A percentile compares a stretch with the other conserved stretches of the same genome.
These are phyloP conservation scores for Aphelocoma coerulescens DNA, from an alignment of 2,113 vertebrate genomes.

Conservation along the genomic window DNA sequence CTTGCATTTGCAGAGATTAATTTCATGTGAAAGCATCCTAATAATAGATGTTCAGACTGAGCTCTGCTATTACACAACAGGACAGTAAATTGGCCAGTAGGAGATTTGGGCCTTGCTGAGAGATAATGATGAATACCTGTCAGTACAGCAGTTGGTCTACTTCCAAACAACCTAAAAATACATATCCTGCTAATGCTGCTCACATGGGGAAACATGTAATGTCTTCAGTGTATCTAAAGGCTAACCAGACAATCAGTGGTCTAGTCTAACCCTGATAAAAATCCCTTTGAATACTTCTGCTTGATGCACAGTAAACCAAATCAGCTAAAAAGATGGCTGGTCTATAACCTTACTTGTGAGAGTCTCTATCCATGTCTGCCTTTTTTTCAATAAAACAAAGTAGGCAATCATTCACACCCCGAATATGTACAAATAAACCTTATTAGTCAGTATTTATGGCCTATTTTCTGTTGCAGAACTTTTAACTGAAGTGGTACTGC, in stretches of 20 bases:
- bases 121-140: background rate
- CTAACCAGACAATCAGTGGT: background rate
- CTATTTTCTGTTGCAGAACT: background rate
- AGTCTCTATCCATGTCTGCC: background rate
- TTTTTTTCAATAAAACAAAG: background rate
- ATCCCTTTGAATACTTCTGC: background rate
- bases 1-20: conserved; percentile 5
- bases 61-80: conserved; percentile 14
- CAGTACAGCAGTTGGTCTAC: background rate
- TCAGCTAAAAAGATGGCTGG: background rate
- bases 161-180: background rate
- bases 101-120: conserved; percentile 3
- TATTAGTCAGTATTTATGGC: background rate
- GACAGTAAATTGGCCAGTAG: conserved; percentile 1
- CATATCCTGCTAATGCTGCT: background rate
- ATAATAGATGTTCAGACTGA: background rate
- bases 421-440: background rate
- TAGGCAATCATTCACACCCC: background rate
- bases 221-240: background rate
- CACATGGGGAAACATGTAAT: background rate
- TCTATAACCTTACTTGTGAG: background rate
- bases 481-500: background rate
- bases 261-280: background rate
- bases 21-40: conserved; percentile 32
- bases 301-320: background rate